Base-by-base conservation (phyloP, 2,888 invertebrate species). In the Lysandra coridon region DNA sequence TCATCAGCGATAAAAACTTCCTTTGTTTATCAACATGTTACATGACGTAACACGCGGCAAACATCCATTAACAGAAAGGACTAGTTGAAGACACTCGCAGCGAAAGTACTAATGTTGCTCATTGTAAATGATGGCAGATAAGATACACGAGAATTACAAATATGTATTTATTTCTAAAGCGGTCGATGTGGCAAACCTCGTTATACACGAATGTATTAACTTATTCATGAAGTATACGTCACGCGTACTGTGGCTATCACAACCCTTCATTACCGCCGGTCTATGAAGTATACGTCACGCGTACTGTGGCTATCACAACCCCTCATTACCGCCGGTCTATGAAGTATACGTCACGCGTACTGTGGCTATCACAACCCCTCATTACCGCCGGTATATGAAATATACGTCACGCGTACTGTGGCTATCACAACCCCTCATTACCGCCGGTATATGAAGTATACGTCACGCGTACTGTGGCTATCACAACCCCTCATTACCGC, bases 1-100 rank as follows among this genome's bases (percentile, higher is more conserved):
- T 69, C 33, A 69, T 69, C 30, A 30, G 17, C 12, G 69, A 69
- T 69, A 69, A 69, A 69, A 69, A 69, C 69, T 37, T 33, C 33
- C 33, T 69, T 17, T 69, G 69, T 69, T 69, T 69, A 69, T 37
- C 69, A 5, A 69, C 33, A 69, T 69, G 12, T 69, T 4, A 69
- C 69, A 37, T 69, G 69, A 69, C 69, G 69, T 33, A 69, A 69
- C 14, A 14, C 33, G 14, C 64, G 10, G 33, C 69, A 69, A 33
- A 23, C 30, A 64, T 62, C 10, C 23, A 62, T 62, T 62, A 62
- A 17, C 33, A 33, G 23, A 23, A 23, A 69, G 23, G 33, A 33
- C 23, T 37, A 69, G 69, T 33, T 37, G 12, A 37, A 64, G 12
- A 69, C 69, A 69, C 33, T 69, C 33, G 33, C 14, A 69, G 17